Evolutionary conservation across 2,888 invertebrate species (phyloP), one percentile per base, ranked within the genome.

Genomic region (Mantis religiosa): DNA sequence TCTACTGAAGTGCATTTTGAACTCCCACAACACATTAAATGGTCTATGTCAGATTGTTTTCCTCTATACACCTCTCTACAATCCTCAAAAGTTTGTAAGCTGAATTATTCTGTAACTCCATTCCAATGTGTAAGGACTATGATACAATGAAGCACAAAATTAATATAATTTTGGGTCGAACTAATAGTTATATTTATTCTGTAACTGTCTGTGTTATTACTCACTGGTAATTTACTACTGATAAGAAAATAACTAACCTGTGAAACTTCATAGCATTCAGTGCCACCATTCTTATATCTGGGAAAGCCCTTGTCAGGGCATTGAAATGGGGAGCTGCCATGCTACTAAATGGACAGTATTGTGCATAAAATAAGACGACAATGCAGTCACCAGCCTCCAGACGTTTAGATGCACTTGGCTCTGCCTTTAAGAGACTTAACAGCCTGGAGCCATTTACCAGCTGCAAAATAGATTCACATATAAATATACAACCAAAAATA

Each of bases 251-350:
- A 71, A 71, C 54, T 71, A 25, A 95, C 95, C 93, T 95, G 92
- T 96, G 96, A 91, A 97, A 96, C 92, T 96, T 96, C 91, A 97
- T 95, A 2, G 98, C 98, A 94, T 99, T 98, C 28, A 99, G 95
- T 3, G 97, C 99, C 15, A 98, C 96, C 93, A 98, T 95, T 93
- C 97, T 97, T 0, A 99, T 94, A 91, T 96, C 96, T 1, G 98
- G 98, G 93, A 97, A 99, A 6, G 97, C 96, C 92, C 97, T 94
- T 1, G 98, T 97, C 41, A 99, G 93, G 0, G 98, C 97, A 94
- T 99, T 99, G 92, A 96, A 98, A 92, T 98, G 96, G 9, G 98
- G 98, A 1, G 98, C 98, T 12, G 98, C 97, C 92, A 96, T 95
- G 28, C 97, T 97, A 92, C 98, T 98, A 92, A 98, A 98, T 2